Percentiles rank a stretch among this genome's conserved stretches.
These are phyloP conservation scores for Periophthalmus modestus DNA, from an alignment of 2,113 vertebrate species.

Conservation along the genomic window DNA sequence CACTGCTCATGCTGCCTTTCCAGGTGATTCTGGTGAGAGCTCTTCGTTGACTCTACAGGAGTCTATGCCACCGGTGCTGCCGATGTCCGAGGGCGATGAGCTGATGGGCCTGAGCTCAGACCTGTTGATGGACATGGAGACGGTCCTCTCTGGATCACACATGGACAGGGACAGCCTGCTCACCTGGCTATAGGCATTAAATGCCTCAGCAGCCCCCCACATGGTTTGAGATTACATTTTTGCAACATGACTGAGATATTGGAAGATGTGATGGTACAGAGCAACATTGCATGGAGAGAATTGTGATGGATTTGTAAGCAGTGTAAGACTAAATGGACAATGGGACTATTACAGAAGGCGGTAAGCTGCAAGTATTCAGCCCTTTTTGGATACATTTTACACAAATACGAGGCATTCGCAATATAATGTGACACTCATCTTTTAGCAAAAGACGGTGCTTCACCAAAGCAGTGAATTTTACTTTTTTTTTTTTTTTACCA, in stretches of 20 bases:
- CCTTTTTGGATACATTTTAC: constrained; percentile 33
- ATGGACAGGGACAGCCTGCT: constrained; percentile 97
- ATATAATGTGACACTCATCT: constrained; percentile 20
- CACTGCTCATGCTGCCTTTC: not conserved
- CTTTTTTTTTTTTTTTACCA: constrained; percentile 16
- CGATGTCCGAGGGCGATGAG: constrained; percentile 92
- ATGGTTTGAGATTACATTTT: constrained; percentile 29
- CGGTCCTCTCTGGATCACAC: constrained; percentile 91
- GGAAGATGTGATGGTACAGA: constrained; percentile 52
- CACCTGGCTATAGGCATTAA: constrained; percentile 89
- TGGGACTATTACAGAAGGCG: constrained; percentile 29
- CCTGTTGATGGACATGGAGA: constrained; percentile 97
- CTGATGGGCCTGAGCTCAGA: constrained; percentile 94
- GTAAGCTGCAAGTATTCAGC: constrained; percentile 53
- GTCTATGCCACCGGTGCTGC: constrained; percentile 90
- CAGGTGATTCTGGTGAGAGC: constrained; percentile 87
- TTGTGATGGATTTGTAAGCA: constrained; percentile 33
- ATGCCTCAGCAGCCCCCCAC: constrained; percentile 6
- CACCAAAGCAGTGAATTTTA: constrained; percentile 21
- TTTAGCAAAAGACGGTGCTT: constrained; percentile 22
- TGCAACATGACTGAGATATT: constrained; percentile 44
- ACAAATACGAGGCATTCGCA: constrained; percentile 18
- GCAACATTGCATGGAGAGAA: constrained; percentile 35
- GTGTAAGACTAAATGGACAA: constrained; percentile 36
- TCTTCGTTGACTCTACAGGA: constrained; percentile 85